Base-by-base conservation (phyloP, 2,888 invertebrate genomes). In the Oscheius sp. region DNA sequence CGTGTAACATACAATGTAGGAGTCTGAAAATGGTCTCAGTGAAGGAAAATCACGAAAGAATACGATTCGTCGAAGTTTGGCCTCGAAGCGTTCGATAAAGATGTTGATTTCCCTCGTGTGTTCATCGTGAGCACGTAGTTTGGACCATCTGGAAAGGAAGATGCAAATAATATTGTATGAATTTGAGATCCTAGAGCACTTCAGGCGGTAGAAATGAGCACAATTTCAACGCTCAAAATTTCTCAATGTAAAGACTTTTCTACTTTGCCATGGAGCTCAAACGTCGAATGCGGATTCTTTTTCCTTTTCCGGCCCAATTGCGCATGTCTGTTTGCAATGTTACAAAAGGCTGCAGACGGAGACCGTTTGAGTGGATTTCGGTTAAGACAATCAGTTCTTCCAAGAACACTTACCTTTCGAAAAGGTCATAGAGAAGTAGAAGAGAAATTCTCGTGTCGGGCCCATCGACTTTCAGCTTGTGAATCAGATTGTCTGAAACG, bases 401-500 rank as follows among this genome's bases (percentile, higher is more conserved):
- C 21, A 13, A 58, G 51, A 71, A 35, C n/a, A 35, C 60, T n/a
- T 33, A 60, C 72, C 37, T 50, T 11, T 62, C n/a, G n/a, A 72
- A 63, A 2, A 62, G 29, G 1, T 48, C 50, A 21, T 53, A 62
- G 35, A 72, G 51, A n/a, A 72, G 50, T 21, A 72, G 35, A 2
- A 48, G 10, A 2, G 72, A 50, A 1, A 62, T 32, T 62, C 53
- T 29, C 0, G 72, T 53, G 37, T 72, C 72, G 1, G 60, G 37
- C 2, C 72, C 72, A 9, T 62, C 10, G 62, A 72, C 60, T 33
- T 37, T 48, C 4, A 51, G 4, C 13, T 32, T 10, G 2, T 32
- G n/a, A 5, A n/a, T 13, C 13, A 72, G 53, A 51, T 72, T 72
- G 9, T n/a, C 72, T 72, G 60, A 58, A 57, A 60, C 21, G 21